Evolutionary conservation across 2,113 vertebrate genomes (phyloP), one percentile per base, ranked within the genome.

Genomic region (Scomber colias): DNA sequence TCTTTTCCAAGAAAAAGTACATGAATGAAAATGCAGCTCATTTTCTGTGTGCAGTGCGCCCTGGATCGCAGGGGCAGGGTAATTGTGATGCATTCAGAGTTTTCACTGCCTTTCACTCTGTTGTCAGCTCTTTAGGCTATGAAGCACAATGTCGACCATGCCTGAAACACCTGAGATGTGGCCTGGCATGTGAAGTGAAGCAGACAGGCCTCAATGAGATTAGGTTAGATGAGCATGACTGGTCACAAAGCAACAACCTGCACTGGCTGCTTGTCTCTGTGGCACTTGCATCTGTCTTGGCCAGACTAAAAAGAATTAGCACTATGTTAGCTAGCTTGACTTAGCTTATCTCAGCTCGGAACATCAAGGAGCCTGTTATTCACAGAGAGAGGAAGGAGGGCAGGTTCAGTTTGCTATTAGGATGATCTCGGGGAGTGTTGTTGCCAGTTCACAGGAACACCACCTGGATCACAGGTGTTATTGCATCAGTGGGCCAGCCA

Each of bases 111-210:
- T 49, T 51, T 17, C 11, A 48, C 69, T 75, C 73, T 50, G 83
- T 75, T 83, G 76, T 87, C 81, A 54, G 84, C 84, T 70, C 72
- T 87, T 89, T 75, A 87, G 79, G 55, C 62, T 60, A 50, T 56
- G 57, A 73, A 69, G 77, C 75, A 73, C 56, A 68, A 51, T 68
- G 77, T 79, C 46, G 68, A 57, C 73, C 68, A 30, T 74, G 66
- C 83, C 48, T 81, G 75, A 84, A 87, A 84, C 85, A 89, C 85
- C 85, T 86, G 90, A 89, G 79, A 85, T 79, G 79, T 53, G 64
- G 51, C 79, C 78, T 79, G 73, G 80, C 82, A 73, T 81, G 78
- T 78, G 81, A 84, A 84, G 63, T 5, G 61, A 83, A 82, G 70
- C 78, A 82, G 72, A 77, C 74, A 57, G 59, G 27, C 49, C 78